phyloP scores from a whole-genome alignment of 1,140 invertebrate species.

The Zophobas morio region DNA sequence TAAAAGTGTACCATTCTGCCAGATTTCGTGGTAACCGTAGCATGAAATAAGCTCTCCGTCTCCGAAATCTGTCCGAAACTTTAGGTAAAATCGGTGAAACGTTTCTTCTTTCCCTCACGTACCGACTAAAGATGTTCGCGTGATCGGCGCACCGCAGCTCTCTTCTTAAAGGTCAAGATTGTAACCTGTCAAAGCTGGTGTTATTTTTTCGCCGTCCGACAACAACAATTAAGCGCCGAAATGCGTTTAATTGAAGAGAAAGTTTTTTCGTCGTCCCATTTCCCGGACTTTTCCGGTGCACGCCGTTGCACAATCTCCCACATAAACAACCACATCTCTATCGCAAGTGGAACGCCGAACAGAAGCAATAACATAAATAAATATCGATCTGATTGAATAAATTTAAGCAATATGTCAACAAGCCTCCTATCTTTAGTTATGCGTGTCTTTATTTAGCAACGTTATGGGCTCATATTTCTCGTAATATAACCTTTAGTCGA shows the following conservation, averaged over 20 bases:
- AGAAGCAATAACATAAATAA: constrained; percentile 47
- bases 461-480: constrained; percentile 51
- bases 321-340: constrained; percentile 40
- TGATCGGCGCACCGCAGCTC: background rate
- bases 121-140: constrained; percentile 5
- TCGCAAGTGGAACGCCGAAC: constrained; percentile 29
- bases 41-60: no score
- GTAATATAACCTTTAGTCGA: constrained; percentile 53
- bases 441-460: constrained; percentile 54
- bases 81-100: no score
- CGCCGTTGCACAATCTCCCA: constrained; percentile 23
- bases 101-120: no score
- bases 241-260: constrained; percentile 26
- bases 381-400: constrained; percentile 53
- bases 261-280: constrained; percentile 14
- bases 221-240: constrained; percentile 10
- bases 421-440: constrained; percentile 54
- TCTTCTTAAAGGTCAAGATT: constrained; percentile 29
- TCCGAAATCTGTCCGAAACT: no score
- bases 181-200: constrained; percentile 22
- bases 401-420: constrained; percentile 55
- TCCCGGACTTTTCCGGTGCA: constrained; percentile 34
- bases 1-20: no score
- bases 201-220: constrained; percentile 10
- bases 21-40: no score